Evolutionary conservation across 2,888 invertebrate genomes (phyloP).

Genomic region (Idaea biselata): DNA sequence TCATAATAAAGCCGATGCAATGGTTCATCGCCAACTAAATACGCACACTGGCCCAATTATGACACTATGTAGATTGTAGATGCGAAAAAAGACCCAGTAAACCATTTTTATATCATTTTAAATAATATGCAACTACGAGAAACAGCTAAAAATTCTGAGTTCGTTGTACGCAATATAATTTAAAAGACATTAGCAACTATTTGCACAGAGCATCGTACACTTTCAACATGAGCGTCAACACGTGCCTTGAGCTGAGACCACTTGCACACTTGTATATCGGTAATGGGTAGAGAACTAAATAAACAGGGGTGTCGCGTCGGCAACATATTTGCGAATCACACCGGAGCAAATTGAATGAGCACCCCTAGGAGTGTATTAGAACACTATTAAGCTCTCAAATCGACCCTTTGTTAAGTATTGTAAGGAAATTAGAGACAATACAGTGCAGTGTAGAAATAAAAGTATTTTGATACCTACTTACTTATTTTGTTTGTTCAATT

Average conservation of each 20-base stretch:
- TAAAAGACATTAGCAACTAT: neutral
- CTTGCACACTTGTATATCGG: constrained; percentile 6
- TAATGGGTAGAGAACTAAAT: constrained; percentile 15
- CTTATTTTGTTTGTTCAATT: neutral
- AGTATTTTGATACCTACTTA: neutral
- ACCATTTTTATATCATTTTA: too few species aligned
- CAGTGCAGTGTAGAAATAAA: constrained; percentile 1
- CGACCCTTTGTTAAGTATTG: constrained; percentile 30
- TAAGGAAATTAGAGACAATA: constrained; percentile 10
- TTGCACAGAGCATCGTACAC: neutral
- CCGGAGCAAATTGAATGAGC: constrained; percentile 71
- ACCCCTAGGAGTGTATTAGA: constrained; percentile 63
- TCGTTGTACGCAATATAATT: neutral
- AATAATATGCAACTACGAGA: too few species aligned
- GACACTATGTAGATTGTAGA: too few species aligned
- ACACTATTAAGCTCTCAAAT: constrained; percentile 58
- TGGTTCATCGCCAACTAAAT: too few species aligned
- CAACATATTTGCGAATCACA: constrained; percentile 64
- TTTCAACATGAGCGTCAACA: neutral
- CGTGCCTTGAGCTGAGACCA: neutral
- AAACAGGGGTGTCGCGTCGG: constrained; percentile 53
- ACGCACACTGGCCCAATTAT: too few species aligned
- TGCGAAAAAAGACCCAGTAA: too few species aligned
- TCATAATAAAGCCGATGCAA: too few species aligned
- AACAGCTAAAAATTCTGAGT: too few species aligned